Evolutionary conservation across 2,113 vertebrate species (phyloP).

Genomic region (Anguilla japonica): DNA sequence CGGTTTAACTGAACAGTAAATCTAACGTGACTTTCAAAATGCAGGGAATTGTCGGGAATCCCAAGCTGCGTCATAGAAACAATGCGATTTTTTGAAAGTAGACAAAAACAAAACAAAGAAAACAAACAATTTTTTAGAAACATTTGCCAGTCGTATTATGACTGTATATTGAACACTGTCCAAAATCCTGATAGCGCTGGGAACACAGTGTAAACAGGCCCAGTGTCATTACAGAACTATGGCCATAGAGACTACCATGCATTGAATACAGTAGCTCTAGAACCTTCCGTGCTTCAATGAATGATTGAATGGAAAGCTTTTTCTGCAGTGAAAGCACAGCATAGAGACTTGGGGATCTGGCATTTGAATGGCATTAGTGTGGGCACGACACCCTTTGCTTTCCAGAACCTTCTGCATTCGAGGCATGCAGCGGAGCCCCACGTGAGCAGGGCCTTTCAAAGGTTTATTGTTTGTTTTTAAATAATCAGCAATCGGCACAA

Average conservation of each 20-base stretch:
- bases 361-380: conserved; percentile 57
- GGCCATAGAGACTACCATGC: not conserved
- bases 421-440: conserved; percentile 47
- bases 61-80: too few species aligned
- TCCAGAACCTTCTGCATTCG: conserved; percentile 55
- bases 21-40: too few species aligned
- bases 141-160: not conserved
- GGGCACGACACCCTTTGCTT: conserved; percentile 44
- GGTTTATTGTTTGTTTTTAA: conserved; percentile 64
- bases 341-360: conserved; percentile 46
- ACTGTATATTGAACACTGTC: too few species aligned
- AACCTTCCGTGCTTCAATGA: conserved; percentile 44
- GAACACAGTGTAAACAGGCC: not conserved
- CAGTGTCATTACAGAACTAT: not conserved
- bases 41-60: too few species aligned
- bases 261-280: not conserved
- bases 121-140: not conserved
- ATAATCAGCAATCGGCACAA: conserved; percentile 64
- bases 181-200: too few species aligned
- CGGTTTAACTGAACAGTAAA: not conserved
- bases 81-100: too few species aligned
- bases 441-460: conserved; percentile 52
- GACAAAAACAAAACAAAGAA: not conserved
- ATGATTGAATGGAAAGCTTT: conserved; percentile 55
- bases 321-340: conserved; percentile 46